Evolutionary conservation across 2,113 vertebrate genomes (phyloP), one percentile per base, ranked within the genome.

Genomic region (Apteryx owenii): DNA sequence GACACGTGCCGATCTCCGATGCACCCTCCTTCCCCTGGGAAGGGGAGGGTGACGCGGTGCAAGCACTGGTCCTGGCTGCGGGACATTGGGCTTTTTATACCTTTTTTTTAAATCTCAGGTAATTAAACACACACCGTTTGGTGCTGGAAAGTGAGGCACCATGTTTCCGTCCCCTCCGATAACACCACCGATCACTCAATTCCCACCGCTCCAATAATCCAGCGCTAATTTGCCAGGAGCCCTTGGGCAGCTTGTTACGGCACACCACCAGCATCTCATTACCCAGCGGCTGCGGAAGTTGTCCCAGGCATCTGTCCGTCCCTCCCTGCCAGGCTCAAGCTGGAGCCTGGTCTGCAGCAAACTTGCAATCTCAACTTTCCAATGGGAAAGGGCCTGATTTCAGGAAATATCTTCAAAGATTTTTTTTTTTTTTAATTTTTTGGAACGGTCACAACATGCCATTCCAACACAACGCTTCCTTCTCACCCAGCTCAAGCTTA

Each of bases 141-240:
- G 58, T 6, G 33, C 80, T 56, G 7, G 8, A 15, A 78, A 76
- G 60, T 16, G 4, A 82, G n/a, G 86, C 50, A 71, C 72, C 7
- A 51, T 23, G 3, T 19, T 75, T 62, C 79, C 9, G 0, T 26
- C 80, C 51, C 36, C 54, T 65, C 80, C 0, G 28, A 76, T 51
- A 3, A 36, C 73, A 88, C 90, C 94, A 62, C 46, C 6, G 92
- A 77, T 96, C 70, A 0, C 64, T 97, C 96, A 89, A 69, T 87
- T 68, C 97, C 94, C 97, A 15, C 71, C 82, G 93, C 96, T 98
- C 96, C 96, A 81, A 97, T 87, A 96, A 97, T 95, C 97, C 97
- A 85, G 51, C 90, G 84, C 94, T 93, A n/a, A 93, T 97, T 97
- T 96, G 88, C 97, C 20, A 6, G 71, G 94, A 96, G 95, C 85